These are phyloP conservation scores for Heliconius hewitsoni DNA, from an alignment of 1,140 invertebrate genomes.

Conservation along the genomic window DNA sequence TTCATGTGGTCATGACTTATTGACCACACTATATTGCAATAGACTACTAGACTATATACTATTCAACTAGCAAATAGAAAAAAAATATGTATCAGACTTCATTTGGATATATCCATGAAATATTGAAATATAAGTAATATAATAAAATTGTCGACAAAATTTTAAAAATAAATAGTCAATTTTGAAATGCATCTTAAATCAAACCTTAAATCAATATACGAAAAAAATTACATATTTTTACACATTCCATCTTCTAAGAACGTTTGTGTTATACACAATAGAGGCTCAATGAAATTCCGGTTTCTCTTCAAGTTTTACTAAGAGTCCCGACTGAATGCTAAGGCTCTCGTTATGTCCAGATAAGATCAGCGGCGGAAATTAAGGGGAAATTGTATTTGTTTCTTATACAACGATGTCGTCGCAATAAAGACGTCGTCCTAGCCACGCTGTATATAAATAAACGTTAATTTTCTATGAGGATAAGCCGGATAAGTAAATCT, in stretches of 20 bases:
- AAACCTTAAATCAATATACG: not conserved
- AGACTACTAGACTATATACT: no score
- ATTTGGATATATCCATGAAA: no score
- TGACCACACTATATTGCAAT: no score
- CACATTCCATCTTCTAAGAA: not conserved
- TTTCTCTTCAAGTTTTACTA: slow-evolving; percentile 58
- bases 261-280: slow-evolving; percentile 32
- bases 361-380: slow-evolving; percentile 75
- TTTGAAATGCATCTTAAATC: not conserved
- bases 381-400: slow-evolving; percentile 79
- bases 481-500: slow-evolving; percentile 36
- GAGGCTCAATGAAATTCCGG: slow-evolving; percentile 39
- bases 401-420: slow-evolving; percentile 68
- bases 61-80: no score
- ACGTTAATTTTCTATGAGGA: slow-evolving; percentile 51
- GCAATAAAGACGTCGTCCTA: slow-evolving; percentile 62
- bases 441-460: slow-evolving; percentile 54
- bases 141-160: no score
- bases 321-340: slow-evolving; percentile 61
- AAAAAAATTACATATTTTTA: not conserved
- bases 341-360: slow-evolving; percentile 69
- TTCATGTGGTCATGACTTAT: no score
- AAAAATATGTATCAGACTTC: no score
- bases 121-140: no score
- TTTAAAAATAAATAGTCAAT: not conserved